Evolutionary conservation across 2,113 vertebrate genomes (phyloP).

Genomic region (Dasypus novemcinctus): DNA sequence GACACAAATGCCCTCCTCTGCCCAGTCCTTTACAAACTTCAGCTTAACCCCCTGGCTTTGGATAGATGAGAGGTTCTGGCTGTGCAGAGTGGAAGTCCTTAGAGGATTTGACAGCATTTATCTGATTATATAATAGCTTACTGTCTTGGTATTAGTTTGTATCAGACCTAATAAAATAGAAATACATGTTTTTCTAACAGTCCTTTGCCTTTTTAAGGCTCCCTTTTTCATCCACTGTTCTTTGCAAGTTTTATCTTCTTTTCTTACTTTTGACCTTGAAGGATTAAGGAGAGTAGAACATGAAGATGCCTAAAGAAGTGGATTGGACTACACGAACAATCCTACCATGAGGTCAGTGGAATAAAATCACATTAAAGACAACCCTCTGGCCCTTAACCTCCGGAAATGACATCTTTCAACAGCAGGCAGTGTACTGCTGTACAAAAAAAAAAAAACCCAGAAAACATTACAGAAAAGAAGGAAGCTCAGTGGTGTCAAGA

Average conservation of each 20-base stretch:
- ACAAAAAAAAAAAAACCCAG: slow-evolving; percentile 69
- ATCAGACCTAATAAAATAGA: slow-evolving; percentile 29
- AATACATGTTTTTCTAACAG: background rate
- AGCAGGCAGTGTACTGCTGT: background rate
- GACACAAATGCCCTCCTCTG: background rate
- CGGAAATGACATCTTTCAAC: slow-evolving; percentile 64
- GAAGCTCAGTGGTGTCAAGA: slow-evolving; percentile 40
- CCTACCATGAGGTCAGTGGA: slow-evolving; percentile 39
- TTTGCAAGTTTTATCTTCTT: background rate
- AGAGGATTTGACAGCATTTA: background rate
- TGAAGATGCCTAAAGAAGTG: slow-evolving; percentile 45
- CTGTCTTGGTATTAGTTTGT: background rate
- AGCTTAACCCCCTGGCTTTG: background rate
- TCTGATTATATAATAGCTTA: slow-evolving; percentile 47
- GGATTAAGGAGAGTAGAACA: background rate
- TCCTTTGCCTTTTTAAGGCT: background rate
- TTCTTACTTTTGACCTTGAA: slow-evolving; percentile 52
- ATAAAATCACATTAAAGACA: slow-evolving; percentile 65
- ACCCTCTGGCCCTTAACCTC: slow-evolving; percentile 62
- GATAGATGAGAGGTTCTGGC: background rate
- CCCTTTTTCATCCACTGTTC: background rate
- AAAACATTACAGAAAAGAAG: slow-evolving; percentile 46
- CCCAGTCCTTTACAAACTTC: background rate
- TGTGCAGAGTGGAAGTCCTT: background rate
- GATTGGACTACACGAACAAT: slow-evolving; percentile 19